Evolutionary conservation across 2,113 vertebrate species (phyloP), one percentile per base, ranked within the genome.

Genomic region (Ploceus nigricollis): DNA sequence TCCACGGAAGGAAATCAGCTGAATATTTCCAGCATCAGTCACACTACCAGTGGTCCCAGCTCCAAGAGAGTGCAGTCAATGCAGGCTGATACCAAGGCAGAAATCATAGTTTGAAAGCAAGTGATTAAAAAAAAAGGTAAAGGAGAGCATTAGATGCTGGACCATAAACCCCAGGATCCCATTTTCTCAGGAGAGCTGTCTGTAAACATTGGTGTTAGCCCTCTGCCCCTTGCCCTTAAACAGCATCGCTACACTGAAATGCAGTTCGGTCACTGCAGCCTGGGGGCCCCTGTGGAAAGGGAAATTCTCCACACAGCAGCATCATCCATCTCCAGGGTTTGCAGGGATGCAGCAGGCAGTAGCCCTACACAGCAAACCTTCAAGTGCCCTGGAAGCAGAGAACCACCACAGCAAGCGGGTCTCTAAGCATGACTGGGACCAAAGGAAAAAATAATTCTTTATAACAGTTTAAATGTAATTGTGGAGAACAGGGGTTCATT

Each of bases 401-500:
- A 95, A 50, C 30, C 16, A 42, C 28, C 33, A 58, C 3, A 20
- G 69, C 65, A 79, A 54, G 39, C 7, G 14, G 13, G 8, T 85
- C 42, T 84, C 47, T 25, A 48, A 47, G 40, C 7, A 25, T 9
- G 21, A 63, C 1, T 57, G 28, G 8, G 23, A 90, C 53, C 72
- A 45, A 83, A 73, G 68, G 28, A 80, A 60, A 48, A 81, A 85
- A 72, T 44, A 84, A 81, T 70, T 73, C 57, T 96, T 91, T 96
- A 87, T 89, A 95, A 96, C 88, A 90, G 84, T 81, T 96, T 95
- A 96, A 97, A 94, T 93, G 72, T 69, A 92, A 95, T 92, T 94
- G 89, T 85, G 86, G 57, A 97, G 87, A 95, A 96, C 75, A 83
- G 93, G 61, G 82, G 88, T 97, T 96, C 82, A 92, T 97, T 97